Percentiles rank a stretch among this genome's conserved stretches.
Conservation (phyloP, 2,113 vertebrate genomes). For the Syngnathus typhle region DNA sequence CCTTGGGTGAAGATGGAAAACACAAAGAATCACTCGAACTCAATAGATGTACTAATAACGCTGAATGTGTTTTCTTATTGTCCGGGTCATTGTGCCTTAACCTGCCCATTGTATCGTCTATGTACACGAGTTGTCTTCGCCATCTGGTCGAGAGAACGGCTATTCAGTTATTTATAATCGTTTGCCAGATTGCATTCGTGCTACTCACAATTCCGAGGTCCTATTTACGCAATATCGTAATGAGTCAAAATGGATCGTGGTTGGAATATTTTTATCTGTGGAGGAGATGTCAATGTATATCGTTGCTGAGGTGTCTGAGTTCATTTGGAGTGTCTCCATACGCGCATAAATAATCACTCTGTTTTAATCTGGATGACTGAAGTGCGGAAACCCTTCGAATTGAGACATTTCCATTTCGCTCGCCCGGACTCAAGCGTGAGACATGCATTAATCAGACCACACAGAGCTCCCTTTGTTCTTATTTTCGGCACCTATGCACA, state of each 20-base stretch:
- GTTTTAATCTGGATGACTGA: not conserved
- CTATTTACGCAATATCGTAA: not conserved
- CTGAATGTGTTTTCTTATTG: not conserved
- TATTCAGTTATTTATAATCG: not conserved
- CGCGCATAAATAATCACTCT: not conserved
- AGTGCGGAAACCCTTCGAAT: not conserved
- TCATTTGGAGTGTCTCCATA: not conserved
- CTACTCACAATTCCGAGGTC: not conserved
- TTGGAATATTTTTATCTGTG: too few species aligned
- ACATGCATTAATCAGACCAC: conserved; percentile 7
- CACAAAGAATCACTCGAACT: not conserved
- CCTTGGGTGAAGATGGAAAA: not conserved
- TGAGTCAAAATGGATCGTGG: not conserved
- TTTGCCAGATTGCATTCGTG: not conserved
- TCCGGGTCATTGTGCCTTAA: not conserved
- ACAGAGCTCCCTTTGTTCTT: conserved; percentile 9
- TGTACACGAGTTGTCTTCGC: not conserved
- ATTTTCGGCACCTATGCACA: conserved; percentile 9
- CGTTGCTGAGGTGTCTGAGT: not conserved
- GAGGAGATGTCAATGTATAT: not conserved
- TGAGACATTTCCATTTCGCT: conserved; percentile 3
- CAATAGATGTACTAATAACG: not conserved
- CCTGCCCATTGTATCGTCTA: not conserved
- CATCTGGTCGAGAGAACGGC: not conserved
- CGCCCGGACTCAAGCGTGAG: conserved; percentile 1